A percentile compares a stretch with the other conserved stretches of the same genome.
phyloP scores from a whole-genome alignment of 2,888 invertebrate species.

The Endotricha flammealis region DNA sequence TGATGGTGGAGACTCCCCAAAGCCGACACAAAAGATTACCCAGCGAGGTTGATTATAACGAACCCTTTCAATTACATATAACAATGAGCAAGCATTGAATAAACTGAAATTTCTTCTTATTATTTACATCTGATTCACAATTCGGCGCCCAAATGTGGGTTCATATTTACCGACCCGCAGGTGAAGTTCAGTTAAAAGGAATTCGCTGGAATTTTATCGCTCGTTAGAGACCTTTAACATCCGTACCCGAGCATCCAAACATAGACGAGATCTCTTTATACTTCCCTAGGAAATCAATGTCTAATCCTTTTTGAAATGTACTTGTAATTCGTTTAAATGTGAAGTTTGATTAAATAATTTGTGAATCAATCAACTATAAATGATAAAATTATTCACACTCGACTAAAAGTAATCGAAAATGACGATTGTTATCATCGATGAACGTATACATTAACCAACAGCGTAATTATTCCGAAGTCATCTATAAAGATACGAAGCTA shows the following conservation, averaged over 20 bases:
- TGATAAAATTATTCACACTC: too few relatives aligned
- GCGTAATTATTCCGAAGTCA: too few relatives aligned
- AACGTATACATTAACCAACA: too few relatives aligned
- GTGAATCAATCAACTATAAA: too few relatives aligned
- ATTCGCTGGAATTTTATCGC: constrained; percentile 66
- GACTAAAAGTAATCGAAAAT: too few relatives aligned
- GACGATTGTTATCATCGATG: too few relatives aligned
- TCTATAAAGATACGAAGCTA: too few relatives aligned
- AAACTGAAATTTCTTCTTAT: constrained; percentile 43
- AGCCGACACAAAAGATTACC: constrained; percentile 4
- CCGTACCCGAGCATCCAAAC: constrained; percentile 27
- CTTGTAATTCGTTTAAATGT: neutral
- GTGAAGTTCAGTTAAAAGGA: constrained; percentile 72
- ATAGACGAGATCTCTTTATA: constrained; percentile 26
- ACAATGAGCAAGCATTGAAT: constrained; percentile 30
- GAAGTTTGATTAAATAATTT: too few relatives aligned
- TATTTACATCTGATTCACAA: constrained; percentile 65
- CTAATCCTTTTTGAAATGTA: constrained; percentile 24
- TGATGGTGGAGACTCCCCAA: neutral
- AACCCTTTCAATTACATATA: constrained; percentile 31
- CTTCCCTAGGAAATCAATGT: constrained; percentile 37
- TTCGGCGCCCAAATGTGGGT: constrained; percentile 63
- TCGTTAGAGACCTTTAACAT: constrained; percentile 69
- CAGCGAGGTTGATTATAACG: constrained; percentile 24
- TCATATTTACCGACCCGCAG: constrained; percentile 71